Conservation (phyloP, 2,888 invertebrate species). For the Melanargia galathea region DNA sequence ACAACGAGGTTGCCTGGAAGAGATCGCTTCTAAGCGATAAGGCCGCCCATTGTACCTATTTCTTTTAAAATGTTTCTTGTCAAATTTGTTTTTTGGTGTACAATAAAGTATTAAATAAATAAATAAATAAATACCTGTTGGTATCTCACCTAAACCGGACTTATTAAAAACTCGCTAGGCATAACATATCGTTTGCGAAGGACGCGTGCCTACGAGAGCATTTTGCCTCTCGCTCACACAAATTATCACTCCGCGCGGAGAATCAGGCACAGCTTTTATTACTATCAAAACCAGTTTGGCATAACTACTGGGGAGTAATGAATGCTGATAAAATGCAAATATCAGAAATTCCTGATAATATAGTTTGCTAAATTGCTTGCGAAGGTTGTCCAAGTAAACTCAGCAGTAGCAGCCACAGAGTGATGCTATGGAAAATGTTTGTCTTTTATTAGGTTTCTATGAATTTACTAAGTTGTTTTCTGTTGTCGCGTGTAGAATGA, state of each 20-base stretch:
- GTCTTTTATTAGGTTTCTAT: not conserved
- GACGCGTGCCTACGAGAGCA: constrained; percentile 74
- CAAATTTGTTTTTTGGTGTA: too few relatives aligned
- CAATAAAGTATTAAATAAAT: too few relatives aligned
- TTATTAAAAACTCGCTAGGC: constrained; percentile 53
- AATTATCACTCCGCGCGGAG: constrained; percentile 38
- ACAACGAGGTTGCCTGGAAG: too few relatives aligned
- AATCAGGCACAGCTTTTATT: constrained; percentile 60
- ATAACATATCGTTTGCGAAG: constrained; percentile 66
- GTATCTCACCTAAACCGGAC: constrained; percentile 56
- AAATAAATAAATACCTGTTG: too few relatives aligned
- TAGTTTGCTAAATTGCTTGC: constrained; percentile 14
- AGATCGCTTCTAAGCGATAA: too few relatives aligned
- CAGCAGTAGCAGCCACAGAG: too few relatives aligned
- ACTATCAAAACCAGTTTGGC: constrained; percentile 59
- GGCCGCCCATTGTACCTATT: too few relatives aligned
- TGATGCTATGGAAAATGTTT: not conserved
- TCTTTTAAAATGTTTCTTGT: too few relatives aligned
- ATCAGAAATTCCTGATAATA: constrained; percentile 38
- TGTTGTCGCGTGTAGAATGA: not conserved
- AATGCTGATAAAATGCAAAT: constrained; percentile 60
- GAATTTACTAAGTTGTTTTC: not conserved
- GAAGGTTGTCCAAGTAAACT: not conserved
- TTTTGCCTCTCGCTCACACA: constrained; percentile 47
- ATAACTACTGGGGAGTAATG: constrained; percentile 56